Evolutionary conservation across 2,113 vertebrate species (phyloP).

Genomic region (Gallinago jamesoni): DNA sequence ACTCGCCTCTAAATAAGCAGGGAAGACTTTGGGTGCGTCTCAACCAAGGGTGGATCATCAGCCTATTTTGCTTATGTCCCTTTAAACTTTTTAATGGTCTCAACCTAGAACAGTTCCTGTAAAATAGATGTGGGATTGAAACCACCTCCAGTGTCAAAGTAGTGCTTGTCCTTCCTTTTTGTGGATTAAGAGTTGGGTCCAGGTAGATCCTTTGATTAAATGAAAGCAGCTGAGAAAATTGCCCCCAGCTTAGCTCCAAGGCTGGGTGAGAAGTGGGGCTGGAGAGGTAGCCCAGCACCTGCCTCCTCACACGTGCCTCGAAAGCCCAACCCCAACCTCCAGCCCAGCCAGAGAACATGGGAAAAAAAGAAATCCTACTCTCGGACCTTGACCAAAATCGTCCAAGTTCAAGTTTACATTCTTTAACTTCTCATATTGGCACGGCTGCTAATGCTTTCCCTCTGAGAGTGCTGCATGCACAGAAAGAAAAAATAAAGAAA

Average conservation of each 20-base stretch:
- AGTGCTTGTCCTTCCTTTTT: not conserved
- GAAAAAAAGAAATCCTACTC: not conserved
- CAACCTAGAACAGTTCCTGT: not conserved
- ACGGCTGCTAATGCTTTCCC: not conserved
- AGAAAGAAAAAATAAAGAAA: constrained; percentile 13
- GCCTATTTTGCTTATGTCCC: not conserved
- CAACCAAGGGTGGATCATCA: not conserved
- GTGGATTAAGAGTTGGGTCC: not conserved
- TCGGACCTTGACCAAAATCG: not conserved
- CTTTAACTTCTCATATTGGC: constrained; percentile 32
- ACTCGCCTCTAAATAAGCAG: not conserved
- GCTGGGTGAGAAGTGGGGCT: not conserved
- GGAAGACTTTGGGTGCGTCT: not conserved
- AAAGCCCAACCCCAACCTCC: not conserved
- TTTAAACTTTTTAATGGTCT: not conserved
- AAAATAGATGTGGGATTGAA: fast-evolving
- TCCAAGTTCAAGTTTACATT: constrained; percentile 44
- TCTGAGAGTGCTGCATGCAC: constrained; percentile 20
- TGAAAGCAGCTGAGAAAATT: not conserved
- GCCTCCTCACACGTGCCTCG: not conserved
- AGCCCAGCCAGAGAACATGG: not conserved
- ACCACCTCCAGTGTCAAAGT: not conserved
- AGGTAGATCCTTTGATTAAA: not conserved
- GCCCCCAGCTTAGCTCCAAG: not conserved
- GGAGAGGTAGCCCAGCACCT: not conserved